These are phyloP conservation scores for Gracilinanus agilis DNA, from an alignment of 2,113 vertebrate species.

Conservation along the genomic window DNA sequence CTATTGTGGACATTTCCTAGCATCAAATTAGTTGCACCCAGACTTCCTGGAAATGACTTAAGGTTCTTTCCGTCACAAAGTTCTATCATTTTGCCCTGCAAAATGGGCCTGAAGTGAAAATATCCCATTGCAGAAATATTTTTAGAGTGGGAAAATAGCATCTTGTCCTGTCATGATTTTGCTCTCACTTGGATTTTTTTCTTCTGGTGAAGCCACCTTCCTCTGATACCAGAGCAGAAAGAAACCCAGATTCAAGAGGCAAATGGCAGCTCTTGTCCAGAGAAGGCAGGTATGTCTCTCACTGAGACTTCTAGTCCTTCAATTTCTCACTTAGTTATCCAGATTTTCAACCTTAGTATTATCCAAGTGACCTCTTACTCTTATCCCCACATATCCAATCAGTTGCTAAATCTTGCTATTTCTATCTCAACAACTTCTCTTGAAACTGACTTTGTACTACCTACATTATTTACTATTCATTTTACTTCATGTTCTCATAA, in stretches of 20 bases:
- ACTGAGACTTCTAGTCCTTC: not conserved
- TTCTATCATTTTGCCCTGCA: not conserved
- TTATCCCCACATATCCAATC: not conserved
- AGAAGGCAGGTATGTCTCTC: not conserved
- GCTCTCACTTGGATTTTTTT: not conserved
- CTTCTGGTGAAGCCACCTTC: not conserved
- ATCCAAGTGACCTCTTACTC: not conserved
- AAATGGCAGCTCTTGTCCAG: not conserved
- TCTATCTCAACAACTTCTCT: not conserved
- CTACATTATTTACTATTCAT: not conserved
- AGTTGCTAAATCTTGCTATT: not conserved
- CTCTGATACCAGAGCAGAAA: slow-evolving; percentile 16
- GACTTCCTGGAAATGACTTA: slow-evolving; percentile 44
- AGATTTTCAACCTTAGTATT: not conserved
- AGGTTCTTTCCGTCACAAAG: not conserved
- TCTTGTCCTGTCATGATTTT: not conserved
- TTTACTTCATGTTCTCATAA: too few relatives aligned
- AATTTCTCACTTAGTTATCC: not conserved
- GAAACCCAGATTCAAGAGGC: slow-evolving; percentile 10
- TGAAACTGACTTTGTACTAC: not conserved
- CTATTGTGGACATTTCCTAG: slow-evolving; percentile 29
- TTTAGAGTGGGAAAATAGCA: slow-evolving; percentile 29
- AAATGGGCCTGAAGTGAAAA: not conserved
- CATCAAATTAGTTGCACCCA: slow-evolving; percentile 27
- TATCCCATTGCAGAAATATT: not conserved